Percentiles rank a stretch among this genome's conserved stretches.
phyloP scores from a whole-genome alignment of 1,140 invertebrate species.

The Trigoniulus corallinus region DNA sequence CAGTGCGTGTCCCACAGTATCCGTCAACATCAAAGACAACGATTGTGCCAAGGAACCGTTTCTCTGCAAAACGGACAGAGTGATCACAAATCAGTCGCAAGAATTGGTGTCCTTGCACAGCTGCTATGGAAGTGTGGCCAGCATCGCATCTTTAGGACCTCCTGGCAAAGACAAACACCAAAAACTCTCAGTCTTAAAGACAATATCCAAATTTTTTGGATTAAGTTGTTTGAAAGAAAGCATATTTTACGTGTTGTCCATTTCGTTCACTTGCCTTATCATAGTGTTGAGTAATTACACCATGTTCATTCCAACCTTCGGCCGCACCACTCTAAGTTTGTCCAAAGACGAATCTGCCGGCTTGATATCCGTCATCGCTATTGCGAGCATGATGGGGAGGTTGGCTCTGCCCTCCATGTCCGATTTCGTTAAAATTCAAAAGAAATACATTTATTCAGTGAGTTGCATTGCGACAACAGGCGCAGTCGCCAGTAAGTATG shows the following conservation, averaged over 20 bases:
- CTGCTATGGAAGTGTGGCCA: background rate
- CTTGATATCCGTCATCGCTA: background rate
- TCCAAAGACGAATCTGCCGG: background rate
- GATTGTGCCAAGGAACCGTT: too few species aligned
- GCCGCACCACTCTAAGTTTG: background rate
- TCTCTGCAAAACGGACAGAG: too few species aligned
- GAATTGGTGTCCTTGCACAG: background rate
- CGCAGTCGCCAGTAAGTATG: background rate
- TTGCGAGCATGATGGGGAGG: background rate
- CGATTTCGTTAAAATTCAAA: background rate
- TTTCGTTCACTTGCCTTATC: background rate
- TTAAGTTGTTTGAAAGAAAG: background rate
- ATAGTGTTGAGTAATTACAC: background rate
- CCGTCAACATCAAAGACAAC: background rate
- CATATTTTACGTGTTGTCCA: background rate
- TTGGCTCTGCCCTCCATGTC: background rate
- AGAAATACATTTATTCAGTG: background rate
- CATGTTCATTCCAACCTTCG: background rate
- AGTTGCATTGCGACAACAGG: background rate
- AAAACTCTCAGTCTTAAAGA: background rate
- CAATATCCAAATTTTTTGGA: background rate
- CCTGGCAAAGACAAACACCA: background rate
- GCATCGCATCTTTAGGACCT: background rate
- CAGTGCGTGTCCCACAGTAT: background rate
- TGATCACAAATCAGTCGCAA: background rate